These are phyloP conservation scores for Ranitomeya imitator DNA, from an alignment of 2,113 vertebrate genomes.

Conservation along the genomic window DNA sequence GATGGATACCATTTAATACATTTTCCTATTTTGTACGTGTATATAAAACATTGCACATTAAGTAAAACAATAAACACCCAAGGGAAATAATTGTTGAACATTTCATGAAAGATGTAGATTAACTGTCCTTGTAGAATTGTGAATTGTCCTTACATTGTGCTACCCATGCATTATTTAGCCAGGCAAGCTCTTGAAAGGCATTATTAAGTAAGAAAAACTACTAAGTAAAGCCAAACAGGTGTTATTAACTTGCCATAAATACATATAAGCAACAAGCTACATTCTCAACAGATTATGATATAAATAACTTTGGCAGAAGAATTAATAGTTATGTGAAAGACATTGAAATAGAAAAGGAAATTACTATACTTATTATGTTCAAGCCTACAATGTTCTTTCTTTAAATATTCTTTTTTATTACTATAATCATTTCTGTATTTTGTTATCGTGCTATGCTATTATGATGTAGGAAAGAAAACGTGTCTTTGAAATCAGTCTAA, in stretches of 20 bases:
- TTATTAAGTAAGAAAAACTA: slow-evolving; percentile 39
- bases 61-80: background rate
- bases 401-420: slow-evolving; percentile 42
- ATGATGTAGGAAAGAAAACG: background rate
- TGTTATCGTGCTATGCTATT: background rate
- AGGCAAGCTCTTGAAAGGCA: slow-evolving; percentile 21
- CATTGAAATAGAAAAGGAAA: slow-evolving; percentile 50
- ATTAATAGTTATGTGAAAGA: slow-evolving; percentile 46
- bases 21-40: background rate
- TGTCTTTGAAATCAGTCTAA: background rate
- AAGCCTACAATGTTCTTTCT: slow-evolving; percentile 54
- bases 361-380: slow-evolving; percentile 39
- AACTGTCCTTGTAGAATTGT: background rate
- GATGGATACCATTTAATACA: background rate
- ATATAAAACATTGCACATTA: background rate
- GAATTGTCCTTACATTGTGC: slow-evolving; percentile 26
- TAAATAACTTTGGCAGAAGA: slow-evolving; percentile 48
- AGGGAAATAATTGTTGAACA: background rate
- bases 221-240: slow-evolving; percentile 40
- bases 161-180: slow-evolving; percentile 18
- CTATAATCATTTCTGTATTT: slow-evolving; percentile 17
- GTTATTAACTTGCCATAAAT: slow-evolving; percentile 9
- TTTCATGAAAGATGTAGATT: slow-evolving; percentile 1
- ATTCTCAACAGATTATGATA: slow-evolving; percentile 37
- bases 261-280: background rate